Base-by-base conservation (phyloP, 2,888 invertebrate genomes). In the Serrognathus titanus region DNA sequence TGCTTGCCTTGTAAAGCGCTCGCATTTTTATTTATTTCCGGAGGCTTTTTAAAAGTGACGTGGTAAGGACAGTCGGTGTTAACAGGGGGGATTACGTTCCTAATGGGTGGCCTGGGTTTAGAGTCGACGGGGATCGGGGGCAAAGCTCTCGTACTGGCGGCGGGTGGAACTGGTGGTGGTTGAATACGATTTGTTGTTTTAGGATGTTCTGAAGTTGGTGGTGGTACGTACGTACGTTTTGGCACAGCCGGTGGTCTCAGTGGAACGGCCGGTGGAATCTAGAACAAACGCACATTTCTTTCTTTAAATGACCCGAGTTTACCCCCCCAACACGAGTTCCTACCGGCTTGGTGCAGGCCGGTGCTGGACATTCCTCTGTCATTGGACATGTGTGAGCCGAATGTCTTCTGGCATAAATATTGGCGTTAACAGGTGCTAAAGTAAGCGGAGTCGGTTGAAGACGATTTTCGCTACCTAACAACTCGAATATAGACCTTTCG, bases 221-320 rank as follows among this genome's bases (percentile, higher is more conserved):
- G 72, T 20, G 72, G 65, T 41, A 68, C 63, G 57, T 69, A 65
- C 37, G 67, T 77, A 55, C 82, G 71, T 64, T 80, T 80, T 41
- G 82, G 81, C 41, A 82, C 80, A 41, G 79, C 79, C 11, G 81
- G 81, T 48, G 80, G 79, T 61, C 80, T 72, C 59, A 75, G 62
- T 31, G 81, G 80, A 55, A 80, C 77, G 51, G 80, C 79, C 7
- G 80, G 80, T 40, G 79, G 79, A 58, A 72, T 69, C 72, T 73
- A 56, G 2, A 43, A 43, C 24, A 31, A 5, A 9, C 43, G 12
- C 3, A 43, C 10, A 11, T 9, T 11, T 43, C 13, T 43, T 6
- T 43, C 20, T 4, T 48, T 12, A 16, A 49, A 49, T 37, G 12
- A 3, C n/a, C n/a, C 9, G 10, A n/a, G 11, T 6, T 11, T 8